Percentiles rank a stretch among this genome's conserved stretches.
phyloP scores from a whole-genome alignment of 2,888 invertebrate genomes.

The Nemoura dubitans region DNA sequence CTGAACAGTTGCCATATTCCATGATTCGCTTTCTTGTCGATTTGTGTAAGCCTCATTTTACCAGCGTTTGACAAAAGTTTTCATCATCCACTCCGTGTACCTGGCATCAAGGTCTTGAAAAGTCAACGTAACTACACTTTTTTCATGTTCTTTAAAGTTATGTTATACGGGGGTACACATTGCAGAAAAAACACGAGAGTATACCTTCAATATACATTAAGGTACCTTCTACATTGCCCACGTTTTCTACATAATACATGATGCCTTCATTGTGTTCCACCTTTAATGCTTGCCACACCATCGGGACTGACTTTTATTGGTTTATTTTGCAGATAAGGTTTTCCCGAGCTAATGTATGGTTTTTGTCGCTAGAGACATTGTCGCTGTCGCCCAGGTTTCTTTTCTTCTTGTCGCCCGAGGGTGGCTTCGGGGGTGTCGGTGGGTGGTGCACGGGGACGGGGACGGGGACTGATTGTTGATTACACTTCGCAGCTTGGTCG shows the following conservation, averaged over 20 bases:
- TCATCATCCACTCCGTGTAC: too few species aligned
- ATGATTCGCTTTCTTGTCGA: too few species aligned
- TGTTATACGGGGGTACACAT: too few species aligned
- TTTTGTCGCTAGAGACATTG: background rate
- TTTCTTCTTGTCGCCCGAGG: background rate
- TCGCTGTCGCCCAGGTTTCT: background rate
- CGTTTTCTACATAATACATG: background rate
- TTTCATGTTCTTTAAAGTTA: too few species aligned
- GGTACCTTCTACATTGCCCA: too few species aligned
- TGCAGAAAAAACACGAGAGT: too few species aligned
- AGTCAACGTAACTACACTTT: too few species aligned
- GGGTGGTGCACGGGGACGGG: background rate
- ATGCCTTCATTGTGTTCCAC: background rate
- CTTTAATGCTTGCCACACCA: background rate
- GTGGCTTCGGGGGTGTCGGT: background rate
- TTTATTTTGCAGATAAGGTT: background rate
- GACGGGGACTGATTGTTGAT: conserved; percentile 29
- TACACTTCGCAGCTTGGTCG: conserved; percentile 14
- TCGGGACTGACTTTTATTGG: background rate
- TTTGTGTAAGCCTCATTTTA: too few species aligned
- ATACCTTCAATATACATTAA: too few species aligned
- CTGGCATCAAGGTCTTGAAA: too few species aligned
- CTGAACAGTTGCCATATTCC: too few species aligned
- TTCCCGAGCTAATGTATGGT: background rate
- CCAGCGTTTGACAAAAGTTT: too few species aligned